Base-by-base conservation (phyloP, 2,113 vertebrate genomes). In the Plectropomus leopardus region DNA sequence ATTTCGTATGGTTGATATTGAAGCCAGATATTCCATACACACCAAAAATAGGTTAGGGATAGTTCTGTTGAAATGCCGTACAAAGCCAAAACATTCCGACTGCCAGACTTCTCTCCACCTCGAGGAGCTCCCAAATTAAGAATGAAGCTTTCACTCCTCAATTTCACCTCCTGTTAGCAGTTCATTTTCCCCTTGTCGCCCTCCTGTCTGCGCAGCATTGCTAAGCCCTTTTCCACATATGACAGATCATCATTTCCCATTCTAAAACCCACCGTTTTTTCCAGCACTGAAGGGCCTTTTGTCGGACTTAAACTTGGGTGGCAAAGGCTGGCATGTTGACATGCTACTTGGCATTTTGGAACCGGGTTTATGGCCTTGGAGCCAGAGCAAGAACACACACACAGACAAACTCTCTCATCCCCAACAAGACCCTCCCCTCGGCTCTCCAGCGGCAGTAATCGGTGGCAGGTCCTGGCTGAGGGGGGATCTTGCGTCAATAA, bases 401-500 rank as follows among this genome's bases (percentile, higher is more conserved):
- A 91, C 78, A 83, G 57, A 86, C 79, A 91, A 67, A 76, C 76
- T 71, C 82, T 83, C 87, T 86, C 74, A 81, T 85, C 82, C 80
- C 72, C 9, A n/a, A 23, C 47, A 57, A 75, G 53, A 57, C 76
- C 75, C 63, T 44, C 69, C 61, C 72, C 59, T 48, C 34, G 14
- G 30, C 74, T 82, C 80, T 91, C 79, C 83, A 75, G 83, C 76
- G 61, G 83, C 87, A 91, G 86, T 92, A 93, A 93, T 92, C 83
- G 68, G 89, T 93, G 88, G 91, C 91, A 87, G 86, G 86, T 89
- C 87, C 83, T 86, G 84, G 87, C 79, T 84, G 78, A 68, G 87
- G 86, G 36, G 74, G 88, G 87, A 78, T 94, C 89, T 92, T 93
- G 87, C 91, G 90, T 95, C 93, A 95, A 88, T 94, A 93, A 90